A percentile compares a stretch with the other conserved stretches of the same genome.
These are phyloP conservation scores for Diarsia dahlii DNA, from an alignment of 2,888 invertebrate species.

Conservation along the genomic window DNA sequence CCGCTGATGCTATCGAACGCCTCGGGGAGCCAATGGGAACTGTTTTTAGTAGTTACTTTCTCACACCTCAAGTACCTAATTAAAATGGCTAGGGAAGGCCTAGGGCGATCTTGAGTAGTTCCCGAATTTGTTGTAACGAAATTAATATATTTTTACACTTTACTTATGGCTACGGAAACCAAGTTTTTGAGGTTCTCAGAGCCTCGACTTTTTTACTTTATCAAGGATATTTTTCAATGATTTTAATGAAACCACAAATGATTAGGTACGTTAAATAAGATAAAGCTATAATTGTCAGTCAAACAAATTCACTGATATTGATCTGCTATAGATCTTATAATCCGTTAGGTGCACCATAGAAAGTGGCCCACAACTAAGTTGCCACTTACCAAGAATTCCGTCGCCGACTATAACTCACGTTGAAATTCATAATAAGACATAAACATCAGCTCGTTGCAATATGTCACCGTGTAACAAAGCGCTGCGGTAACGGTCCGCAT, in stretches of 20 bases:
- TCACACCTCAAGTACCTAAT: conserved; percentile 84
- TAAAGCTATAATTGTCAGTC: neutral
- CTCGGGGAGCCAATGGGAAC: conserved; percentile 88
- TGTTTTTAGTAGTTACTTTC: conserved; percentile 83
- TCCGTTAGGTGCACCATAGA: conserved; percentile 42
- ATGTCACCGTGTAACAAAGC: conserved; percentile 87
- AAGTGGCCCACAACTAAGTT: conserved; percentile 59
- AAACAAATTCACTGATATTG: conserved; percentile 20
- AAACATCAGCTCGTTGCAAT: conserved; percentile 88
- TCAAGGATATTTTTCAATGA: neutral
- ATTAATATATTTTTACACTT: conserved; percentile 10
- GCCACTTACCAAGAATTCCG: conserved; percentile 75
- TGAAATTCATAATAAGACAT: conserved; percentile 88
- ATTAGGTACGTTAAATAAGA: neutral
- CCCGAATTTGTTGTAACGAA: conserved; percentile 12
- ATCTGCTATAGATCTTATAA: conserved; percentile 31
- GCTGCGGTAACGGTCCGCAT: conserved; percentile 88
- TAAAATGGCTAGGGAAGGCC: conserved; percentile 53
- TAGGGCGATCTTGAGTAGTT: conserved; percentile 46
- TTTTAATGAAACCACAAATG: neutral
- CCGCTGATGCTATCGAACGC: conserved; percentile 88
- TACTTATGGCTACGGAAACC: conserved; percentile 3
- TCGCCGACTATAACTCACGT: conserved; percentile 78
- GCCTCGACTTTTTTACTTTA: neutral
- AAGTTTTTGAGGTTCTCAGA: neutral